These are phyloP conservation scores for Aphelinus atriplicis DNA, from an alignment of 1,140 invertebrate species.

Conservation along the genomic window DNA sequence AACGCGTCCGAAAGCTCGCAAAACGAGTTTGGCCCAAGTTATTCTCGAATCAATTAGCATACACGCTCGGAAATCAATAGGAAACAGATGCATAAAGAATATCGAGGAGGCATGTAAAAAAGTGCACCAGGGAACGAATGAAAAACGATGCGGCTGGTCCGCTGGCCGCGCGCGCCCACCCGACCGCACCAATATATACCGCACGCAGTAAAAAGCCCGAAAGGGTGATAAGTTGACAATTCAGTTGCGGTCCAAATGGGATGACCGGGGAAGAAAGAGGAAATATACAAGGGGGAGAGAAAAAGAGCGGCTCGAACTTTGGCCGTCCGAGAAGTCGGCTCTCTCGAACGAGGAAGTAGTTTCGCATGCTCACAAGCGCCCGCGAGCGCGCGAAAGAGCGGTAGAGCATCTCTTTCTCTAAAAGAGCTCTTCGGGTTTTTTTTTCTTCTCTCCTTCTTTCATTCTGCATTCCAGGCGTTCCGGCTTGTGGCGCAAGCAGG, in stretches of 20 bases:
- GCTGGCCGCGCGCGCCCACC: no score
- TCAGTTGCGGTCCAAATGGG: conserved; percentile 6
- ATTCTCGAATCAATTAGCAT: no score
- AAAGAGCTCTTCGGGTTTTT: not conserved
- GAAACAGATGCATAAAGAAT: no score
- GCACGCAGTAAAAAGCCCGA: conserved; percentile 17
- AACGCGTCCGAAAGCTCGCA: no score
- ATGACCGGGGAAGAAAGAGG: not conserved
- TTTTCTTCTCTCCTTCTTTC: conserved; percentile 30
- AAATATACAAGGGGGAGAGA: conserved; percentile 28
- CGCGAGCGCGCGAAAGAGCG: not conserved
- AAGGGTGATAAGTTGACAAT: conserved; percentile 31
- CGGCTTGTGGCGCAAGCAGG: not conserved
- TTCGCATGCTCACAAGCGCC: conserved; percentile 41
- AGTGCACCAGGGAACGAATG: no score
- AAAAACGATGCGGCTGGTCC: no score
- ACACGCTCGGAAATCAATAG: no score
- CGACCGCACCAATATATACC: conserved; percentile 6
- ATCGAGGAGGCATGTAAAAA: no score
- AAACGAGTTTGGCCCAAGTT: no score
- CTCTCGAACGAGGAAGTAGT: conserved; percentile 53
- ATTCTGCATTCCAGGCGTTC: conserved; percentile 43
- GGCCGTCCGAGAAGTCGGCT: conserved; percentile 17
- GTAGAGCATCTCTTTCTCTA: no score
- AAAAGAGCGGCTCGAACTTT: conserved; percentile 19